Evolutionary conservation across 2,888 invertebrate genomes (phyloP).

Genomic region (Rhingia rostrata): DNA sequence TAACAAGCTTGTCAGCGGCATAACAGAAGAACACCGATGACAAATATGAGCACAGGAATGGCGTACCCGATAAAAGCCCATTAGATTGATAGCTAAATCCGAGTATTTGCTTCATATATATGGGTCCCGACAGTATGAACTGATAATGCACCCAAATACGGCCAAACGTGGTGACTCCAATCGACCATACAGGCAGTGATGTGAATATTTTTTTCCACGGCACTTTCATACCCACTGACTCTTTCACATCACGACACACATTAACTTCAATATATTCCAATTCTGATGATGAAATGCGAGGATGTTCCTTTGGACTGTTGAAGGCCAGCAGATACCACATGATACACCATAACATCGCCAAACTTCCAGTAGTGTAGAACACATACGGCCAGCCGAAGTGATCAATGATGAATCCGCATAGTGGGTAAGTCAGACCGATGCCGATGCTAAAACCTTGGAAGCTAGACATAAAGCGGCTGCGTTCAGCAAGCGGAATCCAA

Average conservation of each 20-base stretch:
- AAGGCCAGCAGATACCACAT: conserved; percentile 88
- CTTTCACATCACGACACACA: conserved; percentile 84
- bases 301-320: conserved; percentile 87
- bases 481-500: conserved; percentile 89
- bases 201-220: conserved; percentile 87
- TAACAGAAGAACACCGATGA: conserved; percentile 89
- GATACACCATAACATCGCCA: conserved; percentile 87
- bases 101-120: conserved; percentile 88
- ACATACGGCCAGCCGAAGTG: conserved; percentile 87
- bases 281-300: conserved; percentile 87
- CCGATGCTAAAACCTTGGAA: conserved; percentile 91
- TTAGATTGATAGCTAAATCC: conserved; percentile 89
- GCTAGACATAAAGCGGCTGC: conserved; percentile 89
- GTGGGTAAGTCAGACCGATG: conserved; percentile 88
- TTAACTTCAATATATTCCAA: conserved; percentile 87
- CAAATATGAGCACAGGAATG: conserved; percentile 88
- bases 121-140: conserved; percentile 88
- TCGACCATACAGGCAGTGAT: conserved; percentile 88
- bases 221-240: conserved; percentile 83
- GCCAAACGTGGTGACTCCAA: conserved; percentile 89
- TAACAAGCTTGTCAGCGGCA: conserved; percentile 86
- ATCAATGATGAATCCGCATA: conserved; percentile 88
- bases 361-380: conserved; percentile 88
- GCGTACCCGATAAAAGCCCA: conserved; percentile 87
- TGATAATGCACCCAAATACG: conserved; percentile 90